Evolutionary conservation across 2,888 invertebrate species (phyloP), one percentile per base, ranked within the genome.

Genomic region (Acleris literana): DNA sequence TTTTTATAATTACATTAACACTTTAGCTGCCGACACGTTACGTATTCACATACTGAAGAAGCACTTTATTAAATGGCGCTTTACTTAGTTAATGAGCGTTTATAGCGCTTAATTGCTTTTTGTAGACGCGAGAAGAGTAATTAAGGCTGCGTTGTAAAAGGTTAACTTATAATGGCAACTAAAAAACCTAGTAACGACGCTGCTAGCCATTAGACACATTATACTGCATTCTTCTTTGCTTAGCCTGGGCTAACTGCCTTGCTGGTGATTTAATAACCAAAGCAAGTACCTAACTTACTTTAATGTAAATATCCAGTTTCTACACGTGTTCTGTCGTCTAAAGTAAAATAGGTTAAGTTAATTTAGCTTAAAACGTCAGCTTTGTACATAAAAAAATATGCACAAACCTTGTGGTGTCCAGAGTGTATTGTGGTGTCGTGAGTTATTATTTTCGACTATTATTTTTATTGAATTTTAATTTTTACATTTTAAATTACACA

Each of bases 161-260:
- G 48, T 18, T 64, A 59, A 60, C 54, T 48, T 49, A 53, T 65
- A 65, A 65, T 60, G 43, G 53, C 16, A 39, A 44, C 54, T 44
- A 43, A 64, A 56, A 57, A 57, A 57, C 63, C 68, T 76, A 74
- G 69, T 76, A 74, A 55, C 18, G 74, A 71, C 68, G 43, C 16
- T 17, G 18, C 48, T 48, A 18, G 22, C 43, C 43, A 22, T 39
- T 55, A 43, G 22, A 13, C 39, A 39, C 13, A 11, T 13, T 11
- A 11, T 4, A 39, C 39, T 13, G 39, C 39, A 13, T 39, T 39
- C 39, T 53, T 33, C 33, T 29, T 33, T 53, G 55, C 22, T 20
- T 43, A 3, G 16, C 16, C 3, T 55, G 55, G 43, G 13, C 9
- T 11, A 29, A 53, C 9, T 29, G 9, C 11, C 1, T 16, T 18